A percentile compares a stretch with the other conserved stretches of the same genome.
These are phyloP conservation scores for Euphydryas editha DNA, from an alignment of 2,888 invertebrate genomes.

Conservation along the genomic window DNA sequence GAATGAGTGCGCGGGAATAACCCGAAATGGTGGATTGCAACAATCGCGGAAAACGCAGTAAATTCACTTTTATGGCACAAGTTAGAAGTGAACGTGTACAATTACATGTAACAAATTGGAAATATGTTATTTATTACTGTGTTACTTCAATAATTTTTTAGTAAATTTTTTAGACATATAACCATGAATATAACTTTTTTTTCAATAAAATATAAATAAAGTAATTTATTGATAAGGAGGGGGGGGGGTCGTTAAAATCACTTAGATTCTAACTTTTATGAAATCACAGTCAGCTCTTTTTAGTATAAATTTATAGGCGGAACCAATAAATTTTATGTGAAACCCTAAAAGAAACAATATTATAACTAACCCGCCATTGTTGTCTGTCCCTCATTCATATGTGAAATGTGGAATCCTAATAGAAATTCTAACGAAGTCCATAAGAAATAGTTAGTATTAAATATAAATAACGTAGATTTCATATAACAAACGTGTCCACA, in stretches of 20 bases:
- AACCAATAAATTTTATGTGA: no score
- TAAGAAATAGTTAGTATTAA: slow-evolving; percentile 8
- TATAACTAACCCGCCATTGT: no score
- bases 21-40: slow-evolving; percentile 75
- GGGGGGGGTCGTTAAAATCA: no score
- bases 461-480: slow-evolving; percentile 11
- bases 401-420: neutral
- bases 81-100: slow-evolving; percentile 37
- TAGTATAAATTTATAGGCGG: no score
- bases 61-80: slow-evolving; percentile 58
- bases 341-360: no score
- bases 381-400: no score
- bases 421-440: neutral
- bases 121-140: slow-evolving; percentile 27
- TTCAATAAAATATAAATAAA: no score
- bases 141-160: slow-evolving; percentile 14
- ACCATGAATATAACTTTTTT: neutral
- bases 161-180: neutral
- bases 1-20: slow-evolving; percentile 72
- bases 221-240: no score
- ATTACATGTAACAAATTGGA: slow-evolving; percentile 34
- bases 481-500: slow-evolving; percentile 7
- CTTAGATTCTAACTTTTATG: no score
- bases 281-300: no score
- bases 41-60: slow-evolving; percentile 75